These are phyloP conservation scores for Champsocephalus esox DNA, from an alignment of 2,797 vertebrate species.

Conservation along the genomic window DNA sequence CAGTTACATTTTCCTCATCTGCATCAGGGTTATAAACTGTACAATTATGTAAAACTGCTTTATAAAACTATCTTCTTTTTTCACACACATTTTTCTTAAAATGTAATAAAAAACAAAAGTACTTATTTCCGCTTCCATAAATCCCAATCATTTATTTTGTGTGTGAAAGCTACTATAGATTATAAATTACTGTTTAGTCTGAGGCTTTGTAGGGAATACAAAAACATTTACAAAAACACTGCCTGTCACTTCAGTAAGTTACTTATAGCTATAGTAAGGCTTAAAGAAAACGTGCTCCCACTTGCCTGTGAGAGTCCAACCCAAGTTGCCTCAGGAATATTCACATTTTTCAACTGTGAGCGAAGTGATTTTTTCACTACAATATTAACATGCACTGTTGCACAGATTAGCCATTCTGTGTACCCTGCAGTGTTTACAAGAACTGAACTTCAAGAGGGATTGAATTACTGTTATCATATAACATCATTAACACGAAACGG, in stretches of 20 bases:
- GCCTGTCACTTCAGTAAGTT: conserved; percentile 3
- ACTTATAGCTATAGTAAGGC: conserved; percentile 7
- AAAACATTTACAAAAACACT: background rate
- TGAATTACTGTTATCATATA: background rate
- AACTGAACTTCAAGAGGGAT: background rate
- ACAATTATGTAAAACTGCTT: too few species aligned
- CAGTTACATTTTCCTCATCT: background rate
- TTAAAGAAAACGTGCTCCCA: conserved; percentile 46
- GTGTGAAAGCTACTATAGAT: background rate
- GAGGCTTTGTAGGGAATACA: background rate
- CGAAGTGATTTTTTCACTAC: background rate
- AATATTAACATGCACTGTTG: background rate
- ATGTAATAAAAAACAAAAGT: background rate
- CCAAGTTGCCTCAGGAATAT: conserved; percentile 12
- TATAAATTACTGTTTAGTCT: background rate
- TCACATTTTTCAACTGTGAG: conserved; percentile 12
- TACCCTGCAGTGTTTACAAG: background rate
- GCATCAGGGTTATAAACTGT: too few species aligned
- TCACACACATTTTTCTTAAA: background rate
- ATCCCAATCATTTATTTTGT: background rate
- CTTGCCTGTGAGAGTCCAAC: conserved; percentile 34
- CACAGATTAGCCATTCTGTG: background rate
- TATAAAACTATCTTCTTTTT: background rate
- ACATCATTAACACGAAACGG: background rate
- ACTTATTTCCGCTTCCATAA: background rate